A percentile compares a stretch with the other conserved stretches of the same genome.
phyloP scores from a whole-genome alignment of 2,113 vertebrate species.

The Stictonetta naevosa region DNA sequence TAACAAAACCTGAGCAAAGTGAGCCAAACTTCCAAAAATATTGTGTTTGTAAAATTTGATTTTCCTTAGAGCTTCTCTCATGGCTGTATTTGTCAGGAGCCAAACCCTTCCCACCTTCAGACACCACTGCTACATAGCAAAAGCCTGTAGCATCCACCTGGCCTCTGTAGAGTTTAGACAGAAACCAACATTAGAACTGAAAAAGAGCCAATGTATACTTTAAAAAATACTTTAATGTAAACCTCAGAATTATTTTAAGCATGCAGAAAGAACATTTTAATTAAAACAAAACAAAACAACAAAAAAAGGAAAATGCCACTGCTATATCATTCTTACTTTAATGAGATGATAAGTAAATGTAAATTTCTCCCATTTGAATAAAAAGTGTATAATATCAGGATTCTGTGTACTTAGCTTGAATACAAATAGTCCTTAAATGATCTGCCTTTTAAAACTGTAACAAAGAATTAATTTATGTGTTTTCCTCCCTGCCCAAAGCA shows the following conservation, averaged over 20 bases:
- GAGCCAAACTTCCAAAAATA: background rate
- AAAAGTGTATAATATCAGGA: background rate
- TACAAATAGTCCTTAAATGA: slow-evolving; percentile 47
- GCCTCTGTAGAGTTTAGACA: background rate
- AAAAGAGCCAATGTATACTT: background rate
- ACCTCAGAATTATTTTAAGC: background rate
- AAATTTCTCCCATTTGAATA: slow-evolving; percentile 48
- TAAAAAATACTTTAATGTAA: background rate
- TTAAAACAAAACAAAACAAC: background rate
- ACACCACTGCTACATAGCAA: background rate
- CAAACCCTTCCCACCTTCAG: background rate
- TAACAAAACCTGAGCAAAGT: fast-evolving
- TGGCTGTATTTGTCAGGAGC: background rate
- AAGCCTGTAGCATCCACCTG: background rate
- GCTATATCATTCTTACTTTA: background rate
- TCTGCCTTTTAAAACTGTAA: slow-evolving; percentile 25
- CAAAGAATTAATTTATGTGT: slow-evolving; percentile 14
- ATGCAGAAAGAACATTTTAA: slow-evolving; percentile 10
- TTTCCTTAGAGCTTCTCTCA: background rate
- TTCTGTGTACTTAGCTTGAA: background rate
- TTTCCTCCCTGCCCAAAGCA: background rate
- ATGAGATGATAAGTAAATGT: slow-evolving; percentile 34
- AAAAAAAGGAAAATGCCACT: background rate
- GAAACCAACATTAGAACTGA: background rate
- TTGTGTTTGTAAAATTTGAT: background rate